Base-by-base conservation (phyloP, 1,140 invertebrate species). In the Pogonus chalceus region DNA sequence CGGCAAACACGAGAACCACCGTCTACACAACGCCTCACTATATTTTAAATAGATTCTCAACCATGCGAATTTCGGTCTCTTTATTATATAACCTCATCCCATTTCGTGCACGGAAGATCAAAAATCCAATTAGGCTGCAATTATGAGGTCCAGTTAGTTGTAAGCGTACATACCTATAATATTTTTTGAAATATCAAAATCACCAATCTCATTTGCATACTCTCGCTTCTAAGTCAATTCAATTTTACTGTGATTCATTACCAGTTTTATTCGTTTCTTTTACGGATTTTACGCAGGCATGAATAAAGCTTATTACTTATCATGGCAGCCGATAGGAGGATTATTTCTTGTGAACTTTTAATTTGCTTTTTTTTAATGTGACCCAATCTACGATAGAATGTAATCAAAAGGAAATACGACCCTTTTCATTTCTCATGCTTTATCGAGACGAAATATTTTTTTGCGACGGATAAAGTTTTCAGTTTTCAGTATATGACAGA, bases 1-100 rank as follows among this genome's bases (percentile, higher is more conserved):
- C 37, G 46, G 24, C 53, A 60, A 56, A 56, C 58, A 56, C 50
- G 52, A 31, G 20, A n/a, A 20, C 35, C 21, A 46, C 16, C 37
- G 26, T n/a, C 26, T 14, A 53, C 14, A 35, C 26, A 46, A 21
- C 23, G 23, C 22, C 35, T 55, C 48, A 16, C 49, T 55, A 43
- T 43, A 43, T 43, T 43, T 43, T 43, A 18, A 43, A 43, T 43
- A 43, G 37, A 43, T 43, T 43, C 18, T 4, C 26, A 31, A 14
- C 26, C 26, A 31, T 4, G 4, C 26, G 26, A 31, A 31, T 31
- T 31, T 18, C 37, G 18, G 37, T n/a, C 37, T 12, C 18, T 12
- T 16, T 16, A 43, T 43, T 16, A 16, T 18, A 12, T 12, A 10
- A 43, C 37, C 3, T 43, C 7, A 7, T 43, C 18, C 9, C 37